A percentile compares a stretch with the other conserved stretches of the same genome.
phyloP scores from a whole-genome alignment of 53 echinoderm and acorn worm species.

The Temnopleurus reevesii region DNA sequence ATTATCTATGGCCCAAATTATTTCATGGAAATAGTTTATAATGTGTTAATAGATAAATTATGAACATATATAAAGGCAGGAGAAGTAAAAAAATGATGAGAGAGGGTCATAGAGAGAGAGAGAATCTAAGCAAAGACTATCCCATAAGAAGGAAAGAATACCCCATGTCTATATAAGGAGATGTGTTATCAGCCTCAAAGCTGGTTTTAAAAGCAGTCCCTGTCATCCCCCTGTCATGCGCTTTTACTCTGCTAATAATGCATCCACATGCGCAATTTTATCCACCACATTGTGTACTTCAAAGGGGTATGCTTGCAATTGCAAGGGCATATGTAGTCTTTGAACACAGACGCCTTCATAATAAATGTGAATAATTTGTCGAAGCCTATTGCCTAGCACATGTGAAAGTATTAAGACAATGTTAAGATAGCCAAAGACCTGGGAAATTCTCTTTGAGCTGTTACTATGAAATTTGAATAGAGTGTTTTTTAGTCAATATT shows the following conservation, averaged over 20 bases:
- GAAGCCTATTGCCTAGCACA: background rate
- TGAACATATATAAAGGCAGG: too few relatives aligned
- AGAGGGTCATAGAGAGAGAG: background rate
- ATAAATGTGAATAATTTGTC: background rate
- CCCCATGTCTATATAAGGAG: slow-evolving; percentile 33
- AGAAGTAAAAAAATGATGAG: background rate
- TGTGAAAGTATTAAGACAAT: too few relatives aligned
- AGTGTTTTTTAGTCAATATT: too few relatives aligned
- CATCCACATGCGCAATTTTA: background rate
- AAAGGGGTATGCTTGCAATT: background rate
- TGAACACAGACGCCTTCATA: background rate
- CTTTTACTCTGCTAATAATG: background rate
- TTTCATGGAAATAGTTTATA: too few relatives aligned
- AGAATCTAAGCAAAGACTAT: background rate
- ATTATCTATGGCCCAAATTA: too few relatives aligned
- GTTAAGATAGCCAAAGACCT: too few relatives aligned
- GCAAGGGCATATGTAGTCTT: background rate
- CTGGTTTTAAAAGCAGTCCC: slow-evolving; percentile 21
- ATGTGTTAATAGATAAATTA: too few relatives aligned
- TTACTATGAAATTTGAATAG: too few relatives aligned
- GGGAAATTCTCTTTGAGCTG: too few relatives aligned
- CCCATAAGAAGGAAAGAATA: background rate
- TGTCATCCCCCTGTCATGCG: background rate
- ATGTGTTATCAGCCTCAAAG: background rate
- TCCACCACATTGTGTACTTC: background rate